Evolutionary conservation across 2,113 vertebrate genomes (phyloP).

Genomic region (Atherinomorus stipes): DNA sequence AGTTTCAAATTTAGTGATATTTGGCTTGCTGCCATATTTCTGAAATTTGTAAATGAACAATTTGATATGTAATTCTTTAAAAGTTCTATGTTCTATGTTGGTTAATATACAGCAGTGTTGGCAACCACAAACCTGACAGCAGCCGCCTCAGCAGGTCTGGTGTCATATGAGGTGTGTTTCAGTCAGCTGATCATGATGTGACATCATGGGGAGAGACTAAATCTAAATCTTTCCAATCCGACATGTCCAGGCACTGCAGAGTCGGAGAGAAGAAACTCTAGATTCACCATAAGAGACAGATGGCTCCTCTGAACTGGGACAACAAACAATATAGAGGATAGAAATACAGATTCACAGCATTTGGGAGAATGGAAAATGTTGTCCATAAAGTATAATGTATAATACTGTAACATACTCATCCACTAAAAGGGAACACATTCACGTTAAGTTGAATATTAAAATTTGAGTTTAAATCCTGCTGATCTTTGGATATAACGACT

Average conservation of each 20-base stretch:
- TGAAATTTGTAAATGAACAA: neutral
- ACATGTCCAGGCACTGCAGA: conserved; percentile 29
- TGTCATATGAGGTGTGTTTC: conserved; percentile 42
- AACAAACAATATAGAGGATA: conserved; percentile 8
- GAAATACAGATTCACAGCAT: neutral
- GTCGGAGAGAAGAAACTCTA: neutral
- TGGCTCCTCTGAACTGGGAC: conserved; percentile 5
- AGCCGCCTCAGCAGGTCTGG: neutral
- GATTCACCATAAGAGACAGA: conserved; percentile 31
- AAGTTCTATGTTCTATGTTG: neutral
- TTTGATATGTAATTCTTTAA: neutral
- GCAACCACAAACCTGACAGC: neutral
- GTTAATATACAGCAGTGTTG: conserved; percentile 3
- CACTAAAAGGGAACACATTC: too few relatives aligned
- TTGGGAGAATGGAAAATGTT: neutral
- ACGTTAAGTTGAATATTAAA: too few relatives aligned
- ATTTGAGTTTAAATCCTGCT: too few relatives aligned
- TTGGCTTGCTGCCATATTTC: neutral
- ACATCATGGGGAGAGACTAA: conserved; percentile 48
- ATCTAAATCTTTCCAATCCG: conserved; percentile 32
- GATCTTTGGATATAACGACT: too few relatives aligned
- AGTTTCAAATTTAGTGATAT: conserved; percentile 24
- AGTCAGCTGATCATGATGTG: conserved; percentile 67
- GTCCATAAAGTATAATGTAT: too few relatives aligned
- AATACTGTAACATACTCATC: too few relatives aligned